Evolutionary conservation across 2,797 vertebrate genomes (phyloP).

Genomic region (Periophthalmus magnuspinnatus): DNA sequence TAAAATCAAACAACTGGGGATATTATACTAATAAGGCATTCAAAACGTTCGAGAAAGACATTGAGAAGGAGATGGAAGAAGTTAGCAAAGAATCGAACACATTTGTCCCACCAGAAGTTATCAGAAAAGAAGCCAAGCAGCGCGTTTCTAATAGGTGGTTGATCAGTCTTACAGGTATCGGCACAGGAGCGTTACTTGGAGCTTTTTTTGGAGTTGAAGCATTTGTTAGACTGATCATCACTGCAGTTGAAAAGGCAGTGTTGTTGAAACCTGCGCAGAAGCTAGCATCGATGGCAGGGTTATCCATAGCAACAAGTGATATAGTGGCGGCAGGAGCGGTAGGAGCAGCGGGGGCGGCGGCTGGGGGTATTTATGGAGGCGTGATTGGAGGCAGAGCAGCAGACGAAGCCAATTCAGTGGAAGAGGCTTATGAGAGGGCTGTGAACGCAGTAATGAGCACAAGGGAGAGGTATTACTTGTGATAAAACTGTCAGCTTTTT

Average conservation of each 20-base stretch:
- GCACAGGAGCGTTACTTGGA: conserved; percentile 29
- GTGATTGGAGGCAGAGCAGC: not conserved
- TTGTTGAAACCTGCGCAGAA: accelerated
- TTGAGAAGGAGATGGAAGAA: not conserved
- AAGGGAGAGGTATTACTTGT: not conserved
- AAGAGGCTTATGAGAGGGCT: not conserved
- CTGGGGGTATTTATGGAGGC: conserved; percentile 12
- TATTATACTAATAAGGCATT: conserved; percentile 48
- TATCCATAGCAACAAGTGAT: not conserved
- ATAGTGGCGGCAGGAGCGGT: accelerated
- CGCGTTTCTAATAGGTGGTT: not conserved
- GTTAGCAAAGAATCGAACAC: not conserved
- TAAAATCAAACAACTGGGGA: conserved; percentile 18
- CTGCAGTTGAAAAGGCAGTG: accelerated
- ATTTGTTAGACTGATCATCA: accelerated
- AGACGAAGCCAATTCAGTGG: not conserved
- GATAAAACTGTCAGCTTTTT: too few relatives aligned
- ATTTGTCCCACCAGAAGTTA: not conserved
- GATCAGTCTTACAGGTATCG: conserved; percentile 7
- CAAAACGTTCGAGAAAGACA: conserved; percentile 18
- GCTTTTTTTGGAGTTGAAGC: conserved; percentile 4
- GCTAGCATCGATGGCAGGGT: accelerated
- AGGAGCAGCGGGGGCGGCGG: accelerated
- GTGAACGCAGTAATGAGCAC: not conserved
- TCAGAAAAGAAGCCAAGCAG: conserved; percentile 30